These are phyloP conservation scores for Gymnopithys bicolor DNA, from an alignment of 2,797 vertebrate genomes.

Conservation along the genomic window DNA sequence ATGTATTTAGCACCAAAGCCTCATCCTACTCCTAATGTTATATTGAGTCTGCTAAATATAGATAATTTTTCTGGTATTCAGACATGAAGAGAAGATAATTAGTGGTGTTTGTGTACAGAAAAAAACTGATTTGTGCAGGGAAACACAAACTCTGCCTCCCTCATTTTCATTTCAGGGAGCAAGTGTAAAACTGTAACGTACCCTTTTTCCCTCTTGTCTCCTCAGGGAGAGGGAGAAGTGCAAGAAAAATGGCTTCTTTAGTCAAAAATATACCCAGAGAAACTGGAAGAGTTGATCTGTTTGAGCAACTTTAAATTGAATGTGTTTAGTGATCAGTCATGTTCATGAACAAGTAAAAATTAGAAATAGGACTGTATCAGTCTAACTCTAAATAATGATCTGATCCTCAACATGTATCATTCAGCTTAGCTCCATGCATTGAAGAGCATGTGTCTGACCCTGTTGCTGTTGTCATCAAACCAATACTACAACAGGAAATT, in stretches of 20 bases:
- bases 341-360: background rate
- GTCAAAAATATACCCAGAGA: background rate
- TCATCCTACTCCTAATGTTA: background rate
- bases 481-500: background rate
- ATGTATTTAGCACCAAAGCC: background rate
- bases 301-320: background rate
- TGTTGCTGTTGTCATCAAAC: background rate
- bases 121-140: background rate
- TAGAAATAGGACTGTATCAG: background rate
- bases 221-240: background rate
- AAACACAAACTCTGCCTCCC: background rate
- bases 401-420: background rate
- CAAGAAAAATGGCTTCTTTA: background rate
- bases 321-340: background rate
- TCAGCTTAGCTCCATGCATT: background rate
- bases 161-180: background rate
- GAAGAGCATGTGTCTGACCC: background rate
- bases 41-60: slow-evolving; percentile 23
- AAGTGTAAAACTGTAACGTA: background rate
- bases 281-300: background rate
- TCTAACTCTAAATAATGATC: background rate
- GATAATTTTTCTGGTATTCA: slow-evolving; percentile 37
- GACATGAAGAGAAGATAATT: slow-evolving; percentile 15
- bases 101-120: slow-evolving; percentile 20
- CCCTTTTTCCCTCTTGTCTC: background rate